Percentiles rank a stretch among this genome's conserved stretches.
Conservation (phyloP, 2,888 invertebrate genomes). For the Hypercompe scribonia region DNA sequence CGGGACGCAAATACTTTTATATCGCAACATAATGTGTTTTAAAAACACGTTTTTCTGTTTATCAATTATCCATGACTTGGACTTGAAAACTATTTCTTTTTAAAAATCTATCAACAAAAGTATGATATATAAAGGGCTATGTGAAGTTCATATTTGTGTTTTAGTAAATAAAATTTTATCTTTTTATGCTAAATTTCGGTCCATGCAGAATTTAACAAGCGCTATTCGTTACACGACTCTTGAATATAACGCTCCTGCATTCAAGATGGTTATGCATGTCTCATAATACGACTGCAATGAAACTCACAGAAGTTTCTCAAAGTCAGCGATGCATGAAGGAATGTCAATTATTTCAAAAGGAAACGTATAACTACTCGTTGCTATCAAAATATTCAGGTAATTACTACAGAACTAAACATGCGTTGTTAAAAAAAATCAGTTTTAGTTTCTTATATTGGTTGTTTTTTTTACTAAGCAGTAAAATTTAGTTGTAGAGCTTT, state of each 20-base stretch:
- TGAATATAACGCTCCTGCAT: background rate
- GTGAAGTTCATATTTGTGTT: background rate
- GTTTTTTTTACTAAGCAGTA: too few relatives aligned
- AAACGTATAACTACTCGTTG: background rate
- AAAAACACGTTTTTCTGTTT: too few relatives aligned
- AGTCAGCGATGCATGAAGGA: background rate
- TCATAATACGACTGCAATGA: background rate
- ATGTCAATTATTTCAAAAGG: background rate
- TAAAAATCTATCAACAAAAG: background rate
- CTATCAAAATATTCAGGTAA: background rate
- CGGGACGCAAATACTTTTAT: background rate
- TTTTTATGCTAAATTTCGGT: background rate
- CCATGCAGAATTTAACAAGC: background rate
- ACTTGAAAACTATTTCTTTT: background rate
- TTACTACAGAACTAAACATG: background rate
- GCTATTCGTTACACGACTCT: background rate
- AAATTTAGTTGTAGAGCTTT: background rate
- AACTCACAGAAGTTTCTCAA: background rate
- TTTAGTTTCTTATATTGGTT: too few relatives aligned
- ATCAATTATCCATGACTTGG: background rate
- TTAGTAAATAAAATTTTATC: background rate
- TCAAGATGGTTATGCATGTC: background rate
- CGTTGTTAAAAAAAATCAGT: too few relatives aligned
- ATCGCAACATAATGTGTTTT: too few relatives aligned
- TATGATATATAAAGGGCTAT: too few relatives aligned